Percentiles rank a stretch among this genome's conserved stretches.
Conservation (phyloP, 2,113 vertebrate genomes). For the Carassius carassius region DNA sequence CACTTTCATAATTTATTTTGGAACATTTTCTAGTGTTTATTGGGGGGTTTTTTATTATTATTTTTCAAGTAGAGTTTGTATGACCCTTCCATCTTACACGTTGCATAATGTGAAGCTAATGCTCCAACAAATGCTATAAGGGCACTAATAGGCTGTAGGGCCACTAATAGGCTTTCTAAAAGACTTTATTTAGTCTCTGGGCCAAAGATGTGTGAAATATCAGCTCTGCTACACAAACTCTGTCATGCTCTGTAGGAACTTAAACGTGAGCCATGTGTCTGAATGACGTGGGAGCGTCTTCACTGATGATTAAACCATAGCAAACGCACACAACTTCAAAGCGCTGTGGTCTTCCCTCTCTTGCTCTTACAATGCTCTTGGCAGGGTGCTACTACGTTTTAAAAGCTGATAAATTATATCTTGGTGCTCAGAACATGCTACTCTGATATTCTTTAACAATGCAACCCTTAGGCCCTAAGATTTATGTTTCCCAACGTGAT, state of each 20-base stretch:
- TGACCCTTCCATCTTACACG: background rate
- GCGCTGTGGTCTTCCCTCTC: constrained; percentile 33
- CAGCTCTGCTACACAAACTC: constrained; percentile 57
- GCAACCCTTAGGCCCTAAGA: constrained; percentile 38
- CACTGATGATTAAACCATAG: constrained; percentile 46
- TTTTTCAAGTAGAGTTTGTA: background rate
- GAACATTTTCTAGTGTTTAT: background rate
- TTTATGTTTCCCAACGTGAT: constrained; percentile 51
- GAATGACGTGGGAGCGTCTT: constrained; percentile 36
- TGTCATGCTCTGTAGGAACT: constrained; percentile 44
- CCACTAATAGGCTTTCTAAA: background rate
- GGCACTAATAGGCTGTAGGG: background rate
- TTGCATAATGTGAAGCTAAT: constrained; percentile 9
- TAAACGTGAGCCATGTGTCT: constrained; percentile 40
- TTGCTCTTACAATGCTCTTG: constrained; percentile 34
- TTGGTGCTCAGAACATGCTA: constrained; percentile 44
- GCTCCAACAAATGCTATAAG: background rate
- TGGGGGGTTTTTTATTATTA: too few species aligned
- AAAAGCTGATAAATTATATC: constrained; percentile 60
- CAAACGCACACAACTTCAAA: constrained; percentile 49
- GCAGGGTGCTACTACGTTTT: constrained; percentile 35
- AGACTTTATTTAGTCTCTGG: background rate
- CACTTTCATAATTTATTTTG: background rate
- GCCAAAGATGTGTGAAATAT: constrained; percentile 19
- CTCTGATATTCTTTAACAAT: constrained; percentile 37